These are phyloP conservation scores for Chinchilla lanigera DNA, from an alignment of 2,113 vertebrate species.

Conservation along the genomic window DNA sequence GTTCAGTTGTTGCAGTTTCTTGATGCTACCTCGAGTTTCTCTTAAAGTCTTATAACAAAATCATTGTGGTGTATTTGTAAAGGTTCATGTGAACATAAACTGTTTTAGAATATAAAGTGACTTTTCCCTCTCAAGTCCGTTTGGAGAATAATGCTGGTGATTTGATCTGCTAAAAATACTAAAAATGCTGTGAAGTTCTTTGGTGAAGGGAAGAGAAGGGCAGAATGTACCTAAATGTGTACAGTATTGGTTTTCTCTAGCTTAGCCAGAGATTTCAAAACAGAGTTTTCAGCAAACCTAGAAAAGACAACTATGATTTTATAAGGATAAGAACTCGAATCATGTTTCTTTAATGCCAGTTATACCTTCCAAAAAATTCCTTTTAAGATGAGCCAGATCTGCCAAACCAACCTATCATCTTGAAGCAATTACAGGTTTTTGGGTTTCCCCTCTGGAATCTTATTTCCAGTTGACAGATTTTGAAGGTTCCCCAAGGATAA, in stretches of 20 bases:
- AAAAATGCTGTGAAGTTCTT: neutral
- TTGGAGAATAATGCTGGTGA: neutral
- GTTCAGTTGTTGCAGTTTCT: constrained; percentile 20
- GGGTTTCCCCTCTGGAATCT: constrained; percentile 69
- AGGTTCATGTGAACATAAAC: constrained; percentile 25
- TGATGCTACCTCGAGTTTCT: constrained; percentile 32
- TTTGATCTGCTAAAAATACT: constrained; percentile 15
- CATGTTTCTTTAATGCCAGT: constrained; percentile 76
- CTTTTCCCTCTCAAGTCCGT: neutral
- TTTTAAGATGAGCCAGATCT: constrained; percentile 75
- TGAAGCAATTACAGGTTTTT: constrained; percentile 75
- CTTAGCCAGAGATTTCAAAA: constrained; percentile 48
- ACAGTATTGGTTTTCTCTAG: constrained; percentile 46
- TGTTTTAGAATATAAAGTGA: constrained; percentile 50
- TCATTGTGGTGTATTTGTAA: neutral
- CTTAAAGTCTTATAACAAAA: constrained; percentile 21
- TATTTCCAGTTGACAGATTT: constrained; percentile 76
- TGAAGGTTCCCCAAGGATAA: constrained; percentile 66
- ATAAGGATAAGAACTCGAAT: constrained; percentile 54
- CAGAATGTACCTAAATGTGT: neutral
- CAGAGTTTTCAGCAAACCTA: constrained; percentile 57
- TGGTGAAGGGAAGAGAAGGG: constrained; percentile 33
- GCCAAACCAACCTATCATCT: constrained; percentile 72
- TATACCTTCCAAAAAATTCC: constrained; percentile 68
- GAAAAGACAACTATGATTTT: constrained; percentile 70